Evolutionary conservation across 2,888 invertebrate species (phyloP), one percentile per base, ranked within the genome.

Genomic region (Zaprionus bogoriensis): DNA sequence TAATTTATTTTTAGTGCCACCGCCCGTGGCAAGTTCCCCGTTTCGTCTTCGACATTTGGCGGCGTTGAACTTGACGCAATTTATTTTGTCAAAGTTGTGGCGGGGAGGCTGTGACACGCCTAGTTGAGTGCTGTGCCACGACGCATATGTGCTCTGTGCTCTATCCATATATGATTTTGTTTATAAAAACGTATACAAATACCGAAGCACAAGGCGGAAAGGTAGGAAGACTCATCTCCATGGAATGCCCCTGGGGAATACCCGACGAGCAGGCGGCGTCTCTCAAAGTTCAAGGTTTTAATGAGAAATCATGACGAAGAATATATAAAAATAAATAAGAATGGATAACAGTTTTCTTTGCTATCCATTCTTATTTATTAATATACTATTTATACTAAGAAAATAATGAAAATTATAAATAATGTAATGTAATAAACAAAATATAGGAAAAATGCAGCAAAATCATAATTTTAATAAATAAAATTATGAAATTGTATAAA

Each of bases 61-160:
- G 77, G 77, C 77, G 84, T 87, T 87, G 87, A 87, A 87, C 88
- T 87, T 88, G 87, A 81, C 77, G 88, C 82, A 84, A 87, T 87
- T 87, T 85, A 88, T 87, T 82, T 82, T 82, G 75, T 83, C 55
- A 73, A 70, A 67, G 60, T 63, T 54, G 71, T 64, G 51, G 14
- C 14, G 14, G 47, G 27, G 14, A 25, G 14, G 36, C 3, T 12
- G 14, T 1, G 84, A 60, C 84, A 80, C 81, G 80, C 84, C 84
- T 77, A 80, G 80, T 80, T 80, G 78, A 41, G 61, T 73, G 67
- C 41, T 4, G 30, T 30, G 12, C 30, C 30, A 30, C 74, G 59
- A 46, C 63, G 64, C 78, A 83, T 81, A 83, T 80, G 75, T 75
- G 63, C 3, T 2, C 12, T 6, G 39, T n/a, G n/a, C 22, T n/a